phyloP scores from a whole-genome alignment of 2,113 vertebrate species.

The Phoenicopterus ruber region DNA sequence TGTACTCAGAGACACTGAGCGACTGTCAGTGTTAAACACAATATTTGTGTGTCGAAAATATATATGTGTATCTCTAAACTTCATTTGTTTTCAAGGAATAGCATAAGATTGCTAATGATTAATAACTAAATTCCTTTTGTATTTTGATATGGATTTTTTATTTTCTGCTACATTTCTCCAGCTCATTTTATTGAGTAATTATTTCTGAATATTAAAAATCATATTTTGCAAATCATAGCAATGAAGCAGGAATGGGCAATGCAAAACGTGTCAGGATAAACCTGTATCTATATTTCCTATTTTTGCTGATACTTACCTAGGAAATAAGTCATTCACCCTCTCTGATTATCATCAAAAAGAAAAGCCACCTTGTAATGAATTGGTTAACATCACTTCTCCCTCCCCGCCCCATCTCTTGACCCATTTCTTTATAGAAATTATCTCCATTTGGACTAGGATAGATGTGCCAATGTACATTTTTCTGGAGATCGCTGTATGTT shows the following conservation, averaged over 20 bases:
- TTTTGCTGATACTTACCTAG: not conserved
- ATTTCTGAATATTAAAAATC: not conserved
- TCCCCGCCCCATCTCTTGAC: fast-evolving
- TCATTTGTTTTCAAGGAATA: not conserved
- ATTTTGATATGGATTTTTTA: not conserved
- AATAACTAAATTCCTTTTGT: not conserved
- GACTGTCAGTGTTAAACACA: not conserved
- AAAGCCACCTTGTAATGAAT: not conserved
- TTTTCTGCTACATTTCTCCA: not conserved
- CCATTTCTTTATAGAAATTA: not conserved
- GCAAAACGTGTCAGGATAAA: not conserved
- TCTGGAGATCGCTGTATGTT: not conserved
- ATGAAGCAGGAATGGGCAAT: not conserved
- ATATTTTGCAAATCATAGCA: not conserved
- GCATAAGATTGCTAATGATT: not conserved
- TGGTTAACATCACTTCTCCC: not conserved
- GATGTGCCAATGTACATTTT: not conserved
- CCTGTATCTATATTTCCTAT: not conserved
- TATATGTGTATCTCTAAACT: not conserved
- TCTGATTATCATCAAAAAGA: not conserved
- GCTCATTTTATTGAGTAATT: not conserved
- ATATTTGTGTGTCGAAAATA: not conserved
- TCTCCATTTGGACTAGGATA: not conserved
- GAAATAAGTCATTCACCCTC: not conserved
- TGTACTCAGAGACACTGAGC: not conserved